Conservation (phyloP, 2,888 invertebrate species). For the Phalera bucephala region DNA sequence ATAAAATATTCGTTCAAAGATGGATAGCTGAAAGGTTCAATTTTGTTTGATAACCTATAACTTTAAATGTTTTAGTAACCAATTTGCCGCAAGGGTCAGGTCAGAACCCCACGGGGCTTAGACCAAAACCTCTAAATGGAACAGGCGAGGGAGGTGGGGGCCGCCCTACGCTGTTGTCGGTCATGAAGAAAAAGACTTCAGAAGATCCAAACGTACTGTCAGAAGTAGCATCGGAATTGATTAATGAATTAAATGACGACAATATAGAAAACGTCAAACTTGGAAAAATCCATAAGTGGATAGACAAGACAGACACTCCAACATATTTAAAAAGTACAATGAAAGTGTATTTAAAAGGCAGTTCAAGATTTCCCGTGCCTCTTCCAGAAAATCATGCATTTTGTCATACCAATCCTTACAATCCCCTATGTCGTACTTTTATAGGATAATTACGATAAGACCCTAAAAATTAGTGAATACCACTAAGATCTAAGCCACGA, state of each 20-base stretch:
- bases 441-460: conserved; percentile 19
- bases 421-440: conserved; percentile 43
- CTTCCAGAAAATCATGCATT: conserved; percentile 55
- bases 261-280: conserved; percentile 7
- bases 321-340: conserved; percentile 19
- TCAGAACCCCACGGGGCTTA: neutral
- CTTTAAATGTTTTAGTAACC: too few species aligned
- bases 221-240: conserved; percentile 35
- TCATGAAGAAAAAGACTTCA: too few species aligned
- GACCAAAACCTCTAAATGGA: too few species aligned
- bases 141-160: too few species aligned
- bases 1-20: too few species aligned
- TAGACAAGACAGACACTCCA: neutral
- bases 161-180: too few species aligned
- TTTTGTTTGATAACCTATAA: too few species aligned
- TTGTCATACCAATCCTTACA: conserved; percentile 52
- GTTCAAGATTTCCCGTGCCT: conserved; percentile 48
- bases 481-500: too few species aligned
- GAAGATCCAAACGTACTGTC: conserved; percentile 9
- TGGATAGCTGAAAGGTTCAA: too few species aligned
- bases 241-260: conserved; percentile 26
- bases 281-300: neutral
- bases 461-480: too few species aligned
- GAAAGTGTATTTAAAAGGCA: conserved; percentile 45
- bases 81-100: too few species aligned